Base-by-base conservation (phyloP, 2,797 vertebrate species). In the Lates japonicus region DNA sequence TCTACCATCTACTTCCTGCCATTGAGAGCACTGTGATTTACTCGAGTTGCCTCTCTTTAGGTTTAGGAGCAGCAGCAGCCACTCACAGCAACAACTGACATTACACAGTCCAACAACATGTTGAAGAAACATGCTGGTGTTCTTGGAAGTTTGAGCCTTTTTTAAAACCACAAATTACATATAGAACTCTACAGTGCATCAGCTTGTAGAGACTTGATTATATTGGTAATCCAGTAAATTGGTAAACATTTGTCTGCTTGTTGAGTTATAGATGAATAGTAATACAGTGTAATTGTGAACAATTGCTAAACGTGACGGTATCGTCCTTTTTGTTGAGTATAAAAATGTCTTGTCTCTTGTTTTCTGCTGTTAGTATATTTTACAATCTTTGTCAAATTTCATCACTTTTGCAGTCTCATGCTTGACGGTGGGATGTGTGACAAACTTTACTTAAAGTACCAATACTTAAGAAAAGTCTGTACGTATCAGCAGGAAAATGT, bases 1-100 rank as follows among this genome's bases (percentile, higher is more conserved):
- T 77, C 55, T 61, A 17, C 19, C 29, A 37, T 85, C 57, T 52
- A 22, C 62, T 70, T 80, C 55, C 80, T 83, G 67, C 42, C 44
- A 59, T 48, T 20, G 17, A 35, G 55, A 35, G 33, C 17, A 3
- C 41, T 31, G 19, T 74, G 52, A 76, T 80, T 70, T 60, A 70
- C 70, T 67, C 42, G 22, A 55, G 54, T 52, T 22, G 19, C 3
- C 13, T 64, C 12, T 67, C 51, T 65, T 55, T 41, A 51, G 37
- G 29, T 73, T 65, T 7, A 35, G 35, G 5, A 35, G 35, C 39
- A 7, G 46, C 44, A 51, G 19, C 62, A 83, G 31, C 64, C 14
- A 41, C 41, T 54, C 48, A 37, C 39, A 52, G 31, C 41, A 52
- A 6, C 31, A 41, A n/a, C 29, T 61, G 25, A 37, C 19, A 14